Conservation (phyloP, 2,888 invertebrate genomes). For the Cosmorhoe ocellata region DNA sequence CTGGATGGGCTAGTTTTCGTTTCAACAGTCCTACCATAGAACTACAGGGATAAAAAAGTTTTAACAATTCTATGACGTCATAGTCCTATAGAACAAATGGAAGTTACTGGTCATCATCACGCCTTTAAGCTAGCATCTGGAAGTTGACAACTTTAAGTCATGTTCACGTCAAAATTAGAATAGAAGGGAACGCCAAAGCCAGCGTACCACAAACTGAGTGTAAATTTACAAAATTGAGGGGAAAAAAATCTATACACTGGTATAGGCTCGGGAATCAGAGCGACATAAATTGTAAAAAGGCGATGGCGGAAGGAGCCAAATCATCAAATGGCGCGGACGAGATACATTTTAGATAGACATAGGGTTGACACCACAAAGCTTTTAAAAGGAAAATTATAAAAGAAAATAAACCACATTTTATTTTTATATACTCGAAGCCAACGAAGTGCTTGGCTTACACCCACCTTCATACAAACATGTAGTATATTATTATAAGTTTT, state of each 20-base stretch:
- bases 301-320: conserved; percentile 58
- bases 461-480: too few species aligned
- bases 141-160: not conserved
- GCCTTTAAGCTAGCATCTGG: too few species aligned
- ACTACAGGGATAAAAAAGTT: too few species aligned
- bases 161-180: conserved; percentile 10
- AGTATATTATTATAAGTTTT: too few species aligned
- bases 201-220: conserved; percentile 13
- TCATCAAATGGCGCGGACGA: conserved; percentile 75
- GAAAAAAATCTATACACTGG: conserved; percentile 42
- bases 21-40: too few species aligned
- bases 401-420: not conserved
- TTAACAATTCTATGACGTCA: too few species aligned
- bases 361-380: conserved; percentile 42
- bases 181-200: conserved; percentile 16
- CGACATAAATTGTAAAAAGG: conserved; percentile 67
- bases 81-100: too few species aligned
- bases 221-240: conserved; percentile 14
- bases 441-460: too few species aligned
- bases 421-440: too few species aligned
- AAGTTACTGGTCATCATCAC: too few species aligned
- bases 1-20: too few species aligned
- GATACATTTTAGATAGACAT: conserved; percentile 68
- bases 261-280: conserved; percentile 52
- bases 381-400: conserved; percentile 4